These are phyloP conservation scores for Scaptomyza pallida DNA, from an alignment of 1,140 invertebrate genomes.

Conservation along the genomic window DNA sequence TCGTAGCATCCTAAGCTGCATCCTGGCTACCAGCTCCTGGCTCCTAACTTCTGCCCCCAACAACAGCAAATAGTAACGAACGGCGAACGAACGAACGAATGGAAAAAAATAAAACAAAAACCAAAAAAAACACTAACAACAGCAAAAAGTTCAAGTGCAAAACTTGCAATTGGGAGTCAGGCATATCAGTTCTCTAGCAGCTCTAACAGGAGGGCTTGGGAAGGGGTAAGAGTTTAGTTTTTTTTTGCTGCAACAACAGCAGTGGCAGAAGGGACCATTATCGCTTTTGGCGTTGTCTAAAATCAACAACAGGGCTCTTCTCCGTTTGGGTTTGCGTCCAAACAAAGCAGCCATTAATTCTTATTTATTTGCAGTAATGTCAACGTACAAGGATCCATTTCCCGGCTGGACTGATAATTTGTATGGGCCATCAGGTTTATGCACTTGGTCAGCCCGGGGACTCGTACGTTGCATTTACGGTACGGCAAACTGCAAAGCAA, in stretches of 20 bases:
- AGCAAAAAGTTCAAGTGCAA: slow-evolving; percentile 63
- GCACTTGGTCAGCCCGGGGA: slow-evolving; percentile 86
- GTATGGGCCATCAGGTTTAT: slow-evolving; percentile 89
- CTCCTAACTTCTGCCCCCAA: slow-evolving; percentile 14
- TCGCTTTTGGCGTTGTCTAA: slow-evolving; percentile 71
- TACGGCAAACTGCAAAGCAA: slow-evolving; percentile 86
- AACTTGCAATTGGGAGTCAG: slow-evolving; percentile 72
- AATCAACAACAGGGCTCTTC: slow-evolving; percentile 62
- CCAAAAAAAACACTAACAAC: slow-evolving; percentile 16
- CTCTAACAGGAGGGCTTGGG: no score
- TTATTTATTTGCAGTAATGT: slow-evolving; percentile 87
- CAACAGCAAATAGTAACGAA: slow-evolving; percentile 32
- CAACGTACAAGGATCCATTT: slow-evolving; percentile 88
- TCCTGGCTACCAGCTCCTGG: slow-evolving; percentile 8
- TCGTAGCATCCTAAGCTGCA: slow-evolving; percentile 51
- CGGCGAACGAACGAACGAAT: slow-evolving; percentile 15
- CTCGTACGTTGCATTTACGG: slow-evolving; percentile 88
- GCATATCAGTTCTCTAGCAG: slow-evolving; percentile 69
- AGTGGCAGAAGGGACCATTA: slow-evolving; percentile 50
- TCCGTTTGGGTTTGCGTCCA: slow-evolving; percentile 18
- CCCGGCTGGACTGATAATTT: slow-evolving; percentile 92
- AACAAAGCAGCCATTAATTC: slow-evolving; percentile 79
- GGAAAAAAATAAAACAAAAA: slow-evolving; percentile 13
- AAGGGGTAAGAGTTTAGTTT: neutral
- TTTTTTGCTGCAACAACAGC: neutral